Evolutionary conservation across 2,113 vertebrate species (phyloP), one percentile per base, ranked within the genome.

Genomic region (Gasterosteus aculeatus): DNA sequence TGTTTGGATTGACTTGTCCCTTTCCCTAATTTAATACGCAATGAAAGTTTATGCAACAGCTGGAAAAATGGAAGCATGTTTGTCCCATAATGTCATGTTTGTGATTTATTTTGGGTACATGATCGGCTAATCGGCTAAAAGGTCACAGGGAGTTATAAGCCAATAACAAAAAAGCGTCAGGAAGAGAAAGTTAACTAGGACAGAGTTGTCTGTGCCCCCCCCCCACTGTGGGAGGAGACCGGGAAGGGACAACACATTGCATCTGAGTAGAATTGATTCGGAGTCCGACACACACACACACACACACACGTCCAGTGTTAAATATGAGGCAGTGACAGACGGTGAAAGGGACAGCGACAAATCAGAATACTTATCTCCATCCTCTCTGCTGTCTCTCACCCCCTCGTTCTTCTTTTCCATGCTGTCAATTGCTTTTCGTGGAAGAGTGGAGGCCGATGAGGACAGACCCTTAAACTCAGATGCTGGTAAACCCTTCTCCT

Each of bases 401-500:
- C 68, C 83, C 10, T 73, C 59, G 75, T 71, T 87, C 62, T 91
- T 75, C 31, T 68, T 68, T 70, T 65, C 56, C 81, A 87, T 82
- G 85, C 84, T 84, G 22, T 71, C 81, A 62, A 62, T 79, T 86
- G 87, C 84, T 79, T 78, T 78, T 67, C 72, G 29, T 72, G 78
- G 85, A 91, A 90, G 89, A 87, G 88, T 83, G 82, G 88, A 87
- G 49, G 88, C 87, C 72, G 81, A 90, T 72, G 84, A 77, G 83
- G 88, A 92, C 83, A 85, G 22, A 92, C 77, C 61, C 78, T 90
- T 91, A 82, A 92, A 85, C 82, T 88, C 85, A 68, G 87, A 92
- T 38, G 65, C 87, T 49, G 92, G 92, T 93, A 92, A 92, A 88
- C n/a, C 69, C 42, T 57, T 85, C 69, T 2, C 2, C 1, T 59